A percentile compares a stretch with the other conserved stretches of the same genome.
phyloP scores from a whole-genome alignment of 2,113 vertebrate species.

The Marmota flaviventris region DNA sequence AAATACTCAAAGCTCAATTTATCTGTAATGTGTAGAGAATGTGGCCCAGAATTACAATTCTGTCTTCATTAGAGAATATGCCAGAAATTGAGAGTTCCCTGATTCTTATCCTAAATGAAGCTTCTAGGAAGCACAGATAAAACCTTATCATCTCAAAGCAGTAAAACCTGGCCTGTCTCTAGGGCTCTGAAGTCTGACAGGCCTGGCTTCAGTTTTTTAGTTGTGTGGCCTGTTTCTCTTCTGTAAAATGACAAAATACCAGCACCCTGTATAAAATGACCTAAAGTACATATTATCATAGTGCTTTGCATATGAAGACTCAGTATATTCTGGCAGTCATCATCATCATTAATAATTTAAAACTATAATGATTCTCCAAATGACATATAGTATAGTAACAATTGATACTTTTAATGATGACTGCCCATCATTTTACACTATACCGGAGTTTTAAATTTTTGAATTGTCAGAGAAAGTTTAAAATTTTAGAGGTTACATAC shows the following conservation, averaged over 20 bases:
- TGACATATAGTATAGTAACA: neutral
- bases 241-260: neutral
- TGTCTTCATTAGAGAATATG: neutral
- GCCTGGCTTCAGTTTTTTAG: neutral
- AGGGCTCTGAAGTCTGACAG: neutral
- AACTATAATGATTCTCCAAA: neutral
- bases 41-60: conserved; percentile 1
- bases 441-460: conserved; percentile 7
- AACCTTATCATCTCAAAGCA: neutral
- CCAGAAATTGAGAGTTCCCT: neutral
- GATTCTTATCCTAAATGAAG: neutral
- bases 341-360: conserved; percentile 21
- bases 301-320: neutral
- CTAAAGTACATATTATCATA: neutral
- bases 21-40: neutral
- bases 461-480: conserved; percentile 32
- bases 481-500: neutral
- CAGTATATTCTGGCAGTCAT: conserved; percentile 5
- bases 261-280: neutral
- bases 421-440: neutral
- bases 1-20: conserved; percentile 46
- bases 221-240: neutral
- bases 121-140: neutral
- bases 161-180: neutral
- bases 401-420: neutral